phyloP scores from a whole-genome alignment of 1,140 invertebrate species.

The Drosophila bifasciata region DNA sequence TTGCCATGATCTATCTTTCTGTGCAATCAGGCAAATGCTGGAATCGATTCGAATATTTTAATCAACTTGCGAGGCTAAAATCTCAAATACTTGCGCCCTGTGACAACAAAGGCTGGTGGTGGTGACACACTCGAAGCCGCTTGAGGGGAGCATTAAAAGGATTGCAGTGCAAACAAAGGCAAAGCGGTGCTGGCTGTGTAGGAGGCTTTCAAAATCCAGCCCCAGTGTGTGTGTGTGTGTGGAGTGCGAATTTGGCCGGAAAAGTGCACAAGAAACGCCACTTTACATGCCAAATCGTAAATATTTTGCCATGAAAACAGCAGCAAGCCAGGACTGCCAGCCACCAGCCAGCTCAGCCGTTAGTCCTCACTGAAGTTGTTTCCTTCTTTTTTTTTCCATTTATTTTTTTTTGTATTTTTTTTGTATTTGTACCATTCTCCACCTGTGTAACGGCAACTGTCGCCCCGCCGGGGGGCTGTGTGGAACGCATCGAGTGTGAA shows the following conservation, averaged over 20 bases:
- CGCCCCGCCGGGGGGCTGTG: conserved; percentile 23
- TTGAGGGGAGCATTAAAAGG: conserved; percentile 71
- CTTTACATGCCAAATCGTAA: conserved; percentile 80
- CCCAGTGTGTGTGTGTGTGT: too few species aligned
- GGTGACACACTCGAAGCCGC: conserved; percentile 41
- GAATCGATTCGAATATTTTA: conserved; percentile 39
- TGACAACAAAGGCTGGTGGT: conserved; percentile 22
- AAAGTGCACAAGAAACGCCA: conserved; percentile 79
- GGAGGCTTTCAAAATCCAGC: conserved; percentile 66
- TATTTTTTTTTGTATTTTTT: too few species aligned
- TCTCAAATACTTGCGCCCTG: conserved; percentile 14
- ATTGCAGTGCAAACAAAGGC: conserved; percentile 66
- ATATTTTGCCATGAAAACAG: conserved; percentile 79
- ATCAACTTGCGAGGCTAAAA: conserved; percentile 28
- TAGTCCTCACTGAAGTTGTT: conserved; percentile 40
- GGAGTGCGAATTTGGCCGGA: conserved; percentile 59
- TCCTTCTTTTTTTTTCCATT: conserved; percentile 34
- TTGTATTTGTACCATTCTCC: conserved; percentile 9
- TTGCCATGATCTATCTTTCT: conserved; percentile 39
- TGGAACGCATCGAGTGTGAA: conserved; percentile 78
- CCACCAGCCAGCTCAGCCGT: conserved; percentile 1
- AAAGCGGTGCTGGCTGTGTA: neutral
- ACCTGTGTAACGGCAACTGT: conserved; percentile 42
- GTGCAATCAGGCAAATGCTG: conserved; percentile 62
- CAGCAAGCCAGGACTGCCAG: conserved; percentile 24